Evolutionary conservation across 2,888 invertebrate genomes (phyloP).

Genomic region (Ophion costatus): DNA sequence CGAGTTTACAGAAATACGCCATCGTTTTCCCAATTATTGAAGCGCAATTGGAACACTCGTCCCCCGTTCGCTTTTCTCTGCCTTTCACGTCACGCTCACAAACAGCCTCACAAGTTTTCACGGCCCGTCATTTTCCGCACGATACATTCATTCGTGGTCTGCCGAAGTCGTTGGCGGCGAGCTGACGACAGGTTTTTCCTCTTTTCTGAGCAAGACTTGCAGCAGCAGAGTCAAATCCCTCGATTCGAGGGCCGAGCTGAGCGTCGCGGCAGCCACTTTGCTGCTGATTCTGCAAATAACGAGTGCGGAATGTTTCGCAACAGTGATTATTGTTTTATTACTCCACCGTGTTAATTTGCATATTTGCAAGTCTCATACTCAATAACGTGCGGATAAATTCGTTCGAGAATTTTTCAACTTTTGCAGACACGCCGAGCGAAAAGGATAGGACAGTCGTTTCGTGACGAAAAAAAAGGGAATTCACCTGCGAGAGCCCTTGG

Average conservation of each 20-base stretch:
- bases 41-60: background rate
- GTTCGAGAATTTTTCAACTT: background rate
- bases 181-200: conserved; percentile 28
- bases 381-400: too few relatives aligned
- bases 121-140: background rate
- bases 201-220: conserved; percentile 75
- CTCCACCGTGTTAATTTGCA: too few relatives aligned
- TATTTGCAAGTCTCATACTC: too few relatives aligned
- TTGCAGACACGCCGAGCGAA: background rate
- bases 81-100: too few relatives aligned
- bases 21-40: conserved; percentile 52
- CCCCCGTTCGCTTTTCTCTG: background rate
- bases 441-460: background rate
- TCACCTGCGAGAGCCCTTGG: conserved; percentile 79
- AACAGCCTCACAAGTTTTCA: background rate
- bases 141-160: conserved; percentile 17
- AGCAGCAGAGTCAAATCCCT: conserved; percentile 75
- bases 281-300: conserved; percentile 74
- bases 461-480: background rate
- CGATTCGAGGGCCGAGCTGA: conserved; percentile 76
- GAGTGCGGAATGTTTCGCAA: background rate
- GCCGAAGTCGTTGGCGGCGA: conserved; percentile 60
- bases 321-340: background rate
- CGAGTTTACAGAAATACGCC: conserved; percentile 75
- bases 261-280: conserved; percentile 75